phyloP scores from a whole-genome alignment of 1,140 invertebrate species.

The Platorchestia sp. region DNA sequence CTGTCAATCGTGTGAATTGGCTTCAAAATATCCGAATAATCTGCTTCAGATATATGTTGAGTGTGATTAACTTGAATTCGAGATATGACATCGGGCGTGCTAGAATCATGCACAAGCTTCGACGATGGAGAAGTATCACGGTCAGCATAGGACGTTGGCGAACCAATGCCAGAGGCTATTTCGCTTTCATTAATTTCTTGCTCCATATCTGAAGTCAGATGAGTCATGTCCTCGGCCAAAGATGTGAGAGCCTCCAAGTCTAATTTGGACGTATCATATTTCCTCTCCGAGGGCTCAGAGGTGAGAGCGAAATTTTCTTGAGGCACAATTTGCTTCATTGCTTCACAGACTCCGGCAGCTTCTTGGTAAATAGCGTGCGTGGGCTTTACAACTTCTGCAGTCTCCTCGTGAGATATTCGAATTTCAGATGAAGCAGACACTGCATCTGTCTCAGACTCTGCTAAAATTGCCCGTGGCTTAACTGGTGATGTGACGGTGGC shows the following conservation, averaged over 20 bases:
- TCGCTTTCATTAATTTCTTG: neutral
- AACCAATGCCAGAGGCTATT: too few relatives aligned
- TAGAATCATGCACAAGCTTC: constrained; percentile 25
- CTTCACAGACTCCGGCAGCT: constrained; percentile 44
- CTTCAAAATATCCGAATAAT: constrained; percentile 1
- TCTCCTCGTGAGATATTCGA: neutral
- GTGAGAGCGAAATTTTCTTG: neutral
- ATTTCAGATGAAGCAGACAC: neutral
- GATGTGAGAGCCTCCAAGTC: neutral
- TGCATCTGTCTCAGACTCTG: neutral
- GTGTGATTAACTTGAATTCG: constrained; percentile 38
- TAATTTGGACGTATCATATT: neutral
- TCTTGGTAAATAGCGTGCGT: neutral
- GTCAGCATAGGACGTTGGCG: neutral
- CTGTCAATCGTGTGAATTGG: neutral
- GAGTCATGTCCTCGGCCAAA: neutral
- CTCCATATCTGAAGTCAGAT: constrained; percentile 12
- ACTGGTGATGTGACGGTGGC: neutral
- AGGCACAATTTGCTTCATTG: constrained; percentile 39
- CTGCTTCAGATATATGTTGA: neutral
- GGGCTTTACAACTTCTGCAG: too few relatives aligned
- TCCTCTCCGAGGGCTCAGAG: neutral
- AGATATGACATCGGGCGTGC: constrained; percentile 18
- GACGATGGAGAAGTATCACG: neutral
- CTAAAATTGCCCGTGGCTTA: neutral